phyloP scores from a whole-genome alignment of 1,140 invertebrate species.

The Drosophila ananassae region DNA sequence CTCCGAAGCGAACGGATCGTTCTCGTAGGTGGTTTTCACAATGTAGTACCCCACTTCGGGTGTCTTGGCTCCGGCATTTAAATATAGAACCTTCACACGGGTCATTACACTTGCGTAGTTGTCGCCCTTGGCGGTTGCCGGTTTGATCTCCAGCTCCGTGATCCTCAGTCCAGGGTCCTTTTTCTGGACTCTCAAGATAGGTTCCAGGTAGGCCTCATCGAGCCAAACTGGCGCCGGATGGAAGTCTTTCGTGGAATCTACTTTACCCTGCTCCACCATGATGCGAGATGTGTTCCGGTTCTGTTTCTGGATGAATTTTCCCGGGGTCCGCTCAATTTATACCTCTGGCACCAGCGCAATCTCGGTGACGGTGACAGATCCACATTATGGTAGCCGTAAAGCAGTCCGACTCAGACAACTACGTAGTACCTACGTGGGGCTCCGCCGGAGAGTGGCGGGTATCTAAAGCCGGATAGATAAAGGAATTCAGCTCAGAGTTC shows the following conservation, averaged over 20 bases:
- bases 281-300: conserved; percentile 8
- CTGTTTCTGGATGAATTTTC: conserved; percentile 25
- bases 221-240: conserved; percentile 71
- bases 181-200: conserved; percentile 49
- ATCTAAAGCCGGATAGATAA: conserved; percentile 35
- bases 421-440: conserved; percentile 4
- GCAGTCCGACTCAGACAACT: conserved; percentile 32
- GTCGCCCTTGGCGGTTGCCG: conserved; percentile 77
- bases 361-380: conserved; percentile 5
- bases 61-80: conserved; percentile 23
- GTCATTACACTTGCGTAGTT: conserved; percentile 83
- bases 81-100: conserved; percentile 56
- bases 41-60: conserved; percentile 58
- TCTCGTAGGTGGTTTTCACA: conserved; percentile 75
- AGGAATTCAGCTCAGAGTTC: conserved; percentile 8
- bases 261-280: conserved; percentile 57
- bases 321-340: conserved; percentile 41
- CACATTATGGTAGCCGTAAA: conserved; percentile 46
- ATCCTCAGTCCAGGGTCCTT: conserved; percentile 56
- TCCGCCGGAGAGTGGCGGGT: conserved; percentile 3
- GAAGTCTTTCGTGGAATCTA: conserved; percentile 25
- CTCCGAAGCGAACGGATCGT: conserved; percentile 52
- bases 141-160: conserved; percentile 57
- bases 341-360: conserved; percentile 13
- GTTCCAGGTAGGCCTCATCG: conserved; percentile 62